Conservation (phyloP, 2,888 invertebrate genomes). For the Philereme transversata region DNA sequence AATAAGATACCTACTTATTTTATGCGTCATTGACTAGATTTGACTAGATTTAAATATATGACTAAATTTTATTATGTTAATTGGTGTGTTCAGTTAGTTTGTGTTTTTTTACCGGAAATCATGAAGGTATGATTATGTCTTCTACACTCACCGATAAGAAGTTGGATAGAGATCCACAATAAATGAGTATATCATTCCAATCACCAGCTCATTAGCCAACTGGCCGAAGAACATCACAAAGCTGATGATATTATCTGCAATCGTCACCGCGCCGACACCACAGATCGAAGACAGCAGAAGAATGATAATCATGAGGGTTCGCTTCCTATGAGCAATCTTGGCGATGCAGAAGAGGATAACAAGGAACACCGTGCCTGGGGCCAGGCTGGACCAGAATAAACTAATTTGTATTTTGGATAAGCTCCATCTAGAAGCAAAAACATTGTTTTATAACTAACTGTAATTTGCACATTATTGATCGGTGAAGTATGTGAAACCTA, state of each 20-base stretch:
- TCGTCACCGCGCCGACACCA: constrained; percentile 42
- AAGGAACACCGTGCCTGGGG: constrained; percentile 46
- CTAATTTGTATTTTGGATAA: constrained; percentile 42
- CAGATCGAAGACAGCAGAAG: constrained; percentile 40
- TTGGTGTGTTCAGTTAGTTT: no score
- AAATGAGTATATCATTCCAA: constrained; percentile 54
- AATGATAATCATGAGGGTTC: constrained; percentile 44
- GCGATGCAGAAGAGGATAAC: constrained; percentile 46
- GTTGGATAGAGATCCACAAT: constrained; percentile 60
- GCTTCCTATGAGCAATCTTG: constrained; percentile 48
- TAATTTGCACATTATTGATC: no score
- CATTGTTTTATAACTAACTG: no score
- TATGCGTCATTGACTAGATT: no score
- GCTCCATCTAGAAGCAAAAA: constrained; percentile 33
- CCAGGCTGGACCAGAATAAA: constrained; percentile 42
- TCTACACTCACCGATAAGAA: constrained; percentile 50
- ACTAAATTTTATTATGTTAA: no score
- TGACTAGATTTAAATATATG: no score
- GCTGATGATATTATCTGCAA: constrained; percentile 45
- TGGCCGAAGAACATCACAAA: constrained; percentile 52
- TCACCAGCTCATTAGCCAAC: constrained; percentile 46
- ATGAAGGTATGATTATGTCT: no score
- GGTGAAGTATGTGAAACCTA: no score
- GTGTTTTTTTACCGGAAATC: no score
- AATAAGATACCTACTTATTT: no score